Evolutionary conservation across 2,888 invertebrate genomes (phyloP).

Genomic region (Hirtodrosophila cameraria): DNA sequence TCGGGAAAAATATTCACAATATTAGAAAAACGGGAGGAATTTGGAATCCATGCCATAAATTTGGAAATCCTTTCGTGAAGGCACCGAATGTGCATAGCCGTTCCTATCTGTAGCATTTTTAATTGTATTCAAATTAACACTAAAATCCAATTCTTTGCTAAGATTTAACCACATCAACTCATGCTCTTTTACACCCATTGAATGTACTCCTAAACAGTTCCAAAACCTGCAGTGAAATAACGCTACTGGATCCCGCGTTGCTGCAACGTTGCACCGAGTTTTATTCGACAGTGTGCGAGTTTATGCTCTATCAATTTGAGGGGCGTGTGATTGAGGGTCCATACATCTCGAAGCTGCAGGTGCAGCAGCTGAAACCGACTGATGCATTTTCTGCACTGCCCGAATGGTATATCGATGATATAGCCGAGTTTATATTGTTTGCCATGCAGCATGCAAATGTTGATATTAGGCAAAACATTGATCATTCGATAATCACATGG

Average conservation of each 20-base stretch:
- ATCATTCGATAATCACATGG: slow-evolving; percentile 94
- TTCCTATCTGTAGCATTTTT: no score
- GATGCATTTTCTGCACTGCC: slow-evolving; percentile 95
- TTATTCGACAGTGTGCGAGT: slow-evolving; percentile 93
- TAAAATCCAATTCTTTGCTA: no score
- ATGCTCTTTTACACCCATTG: no score
- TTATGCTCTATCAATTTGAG: slow-evolving; percentile 89
- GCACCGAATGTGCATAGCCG: no score
- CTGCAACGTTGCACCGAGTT: slow-evolving; percentile 93
- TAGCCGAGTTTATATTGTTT: slow-evolving; percentile 97
- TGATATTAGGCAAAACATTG: slow-evolving; percentile 89
- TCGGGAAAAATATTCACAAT: no score
- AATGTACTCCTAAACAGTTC: no score
- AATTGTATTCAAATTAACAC: no score
- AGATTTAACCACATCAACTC: no score
- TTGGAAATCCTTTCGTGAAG: no score
- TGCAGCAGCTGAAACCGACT: slow-evolving; percentile 87
- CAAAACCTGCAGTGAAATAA: slow-evolving; percentile 96
- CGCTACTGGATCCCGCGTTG: slow-evolving; percentile 92
- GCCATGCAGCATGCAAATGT: slow-evolving; percentile 90
- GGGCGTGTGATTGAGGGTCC: slow-evolving; percentile 85
- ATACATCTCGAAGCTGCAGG: slow-evolving; percentile 85
- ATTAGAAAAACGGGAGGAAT: no score
- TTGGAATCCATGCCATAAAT: no score
- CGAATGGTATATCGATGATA: slow-evolving; percentile 98